Evolutionary conservation across 2,113 vertebrate species (phyloP), one percentile per base, ranked within the genome.

Genomic region (Isurus oxyrinchus): DNA sequence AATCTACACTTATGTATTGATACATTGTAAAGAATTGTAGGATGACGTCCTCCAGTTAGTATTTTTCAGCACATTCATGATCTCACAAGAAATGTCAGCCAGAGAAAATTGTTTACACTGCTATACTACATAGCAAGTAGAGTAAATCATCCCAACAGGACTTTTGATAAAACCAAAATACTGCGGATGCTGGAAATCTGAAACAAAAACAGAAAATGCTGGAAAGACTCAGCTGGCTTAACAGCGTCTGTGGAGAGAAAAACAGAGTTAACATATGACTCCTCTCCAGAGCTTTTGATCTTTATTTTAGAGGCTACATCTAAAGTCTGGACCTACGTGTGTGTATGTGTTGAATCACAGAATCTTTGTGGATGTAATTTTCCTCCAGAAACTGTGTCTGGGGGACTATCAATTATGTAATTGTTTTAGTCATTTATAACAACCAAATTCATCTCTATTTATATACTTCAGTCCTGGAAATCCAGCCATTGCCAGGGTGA

Each of bases 401-500:
- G 61, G 57, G 21, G 8, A 31, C 55, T 76, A 66, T 55, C 44
- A 72, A 7, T 53, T 31, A 53, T n/a, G 5, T 13, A 57, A 49
- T 63, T 95, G 23, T 16, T 95, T 93, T 95, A 69, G 49, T 49
- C 3, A 72, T 94, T 63, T 40, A 40, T 23, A 55, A 72, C 19
- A 35, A 76, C 27, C 49, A 94, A 63, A 40, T 94, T 55, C 31
- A 72, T 94, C 6, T 2, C 7, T 76, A 81, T 13, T 49, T 84
- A 13, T 84, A 59, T 49, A 96, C 96, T 0, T 0, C 96, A 99
- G 99, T 96, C 97, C 97, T 0, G 97, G 97, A 10, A 99, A 97
- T 96, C 98, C 98, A 0, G 97, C 97, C 0, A 97, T 97, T 0
- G 97, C 98, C 27, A 98, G 98, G 63, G 96, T 98, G 1, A 98